Evolutionary conservation across 2,797 vertebrate species (phyloP).

Genomic region (Platyrinchus mystaceus): DNA sequence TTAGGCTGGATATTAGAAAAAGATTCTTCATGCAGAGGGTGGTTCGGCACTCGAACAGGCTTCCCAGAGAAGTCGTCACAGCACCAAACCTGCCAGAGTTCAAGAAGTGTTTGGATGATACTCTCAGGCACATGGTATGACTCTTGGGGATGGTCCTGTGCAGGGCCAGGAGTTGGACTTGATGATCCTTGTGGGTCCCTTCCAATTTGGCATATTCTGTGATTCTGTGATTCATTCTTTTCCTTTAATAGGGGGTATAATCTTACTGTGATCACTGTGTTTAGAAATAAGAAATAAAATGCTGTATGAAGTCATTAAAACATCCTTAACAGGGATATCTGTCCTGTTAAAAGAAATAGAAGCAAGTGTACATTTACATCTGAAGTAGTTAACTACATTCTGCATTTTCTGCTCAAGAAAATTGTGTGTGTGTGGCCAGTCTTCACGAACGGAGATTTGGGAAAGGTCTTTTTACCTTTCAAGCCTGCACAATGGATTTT

Average conservation of each 20-base stretch:
- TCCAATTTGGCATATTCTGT: background rate
- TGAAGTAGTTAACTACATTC: background rate
- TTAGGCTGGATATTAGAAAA: background rate
- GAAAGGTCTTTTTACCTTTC: too few species aligned
- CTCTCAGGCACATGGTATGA: background rate
- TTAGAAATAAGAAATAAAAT: background rate
- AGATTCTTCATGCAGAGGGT: background rate
- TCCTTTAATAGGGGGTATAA: background rate
- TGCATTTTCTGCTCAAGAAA: background rate
- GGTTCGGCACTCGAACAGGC: background rate
- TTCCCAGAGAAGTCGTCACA: background rate
- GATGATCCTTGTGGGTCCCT: background rate
- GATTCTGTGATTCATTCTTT: background rate
- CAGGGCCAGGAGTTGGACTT: background rate
- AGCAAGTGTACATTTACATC: background rate
- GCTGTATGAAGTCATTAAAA: background rate
- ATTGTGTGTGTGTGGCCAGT: too few species aligned
- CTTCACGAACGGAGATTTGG: too few species aligned
- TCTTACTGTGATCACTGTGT: background rate
- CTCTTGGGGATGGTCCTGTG: background rate
- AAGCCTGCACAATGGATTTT: too few species aligned
- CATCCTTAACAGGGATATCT: background rate
- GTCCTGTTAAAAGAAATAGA: background rate
- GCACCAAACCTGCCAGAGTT: background rate
- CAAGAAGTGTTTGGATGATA: too few species aligned